Percentiles rank a stretch among this genome's conserved stretches.
These are phyloP conservation scores for Portevinia maculata DNA, from an alignment of 2,888 invertebrate genomes.

Conservation along the genomic window DNA sequence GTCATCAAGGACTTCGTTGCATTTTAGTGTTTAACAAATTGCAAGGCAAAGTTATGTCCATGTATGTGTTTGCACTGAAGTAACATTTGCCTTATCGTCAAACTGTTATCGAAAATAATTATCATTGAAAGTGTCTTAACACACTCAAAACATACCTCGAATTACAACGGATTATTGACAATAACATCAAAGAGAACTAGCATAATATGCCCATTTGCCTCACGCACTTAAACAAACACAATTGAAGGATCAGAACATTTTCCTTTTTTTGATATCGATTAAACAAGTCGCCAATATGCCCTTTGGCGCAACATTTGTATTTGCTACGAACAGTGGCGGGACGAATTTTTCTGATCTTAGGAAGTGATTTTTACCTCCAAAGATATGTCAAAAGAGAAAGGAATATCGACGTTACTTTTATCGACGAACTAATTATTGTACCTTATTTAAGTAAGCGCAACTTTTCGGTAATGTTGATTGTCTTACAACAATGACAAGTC, in stretches of 20 bases:
- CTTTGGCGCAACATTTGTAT: slow-evolving; percentile 18
- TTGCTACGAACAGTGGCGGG: slow-evolving; percentile 34
- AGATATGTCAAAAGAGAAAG: no score
- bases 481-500: no score
- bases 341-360: not conserved
- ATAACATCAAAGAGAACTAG: slow-evolving; percentile 41
- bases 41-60: slow-evolving; percentile 32
- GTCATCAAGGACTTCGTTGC: slow-evolving; percentile 19
- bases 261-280: slow-evolving; percentile 64
- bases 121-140: slow-evolving; percentile 11
- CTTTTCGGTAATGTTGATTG: no score
- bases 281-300: slow-evolving; percentile 63
- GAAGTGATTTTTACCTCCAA: no score
- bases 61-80: not conserved
- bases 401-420: no score
- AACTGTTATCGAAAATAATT: slow-evolving; percentile 29
- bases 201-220: slow-evolving; percentile 55
- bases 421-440: no score
- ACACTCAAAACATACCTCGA: slow-evolving; percentile 18
- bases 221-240: slow-evolving; percentile 55
- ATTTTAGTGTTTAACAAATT: slow-evolving; percentile 42
- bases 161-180: slow-evolving; percentile 57
- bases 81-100: slow-evolving; percentile 1
- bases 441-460: no score
- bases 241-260: slow-evolving; percentile 34